These are phyloP conservation scores for Oryzias celebensis DNA, from an alignment of 2,113 vertebrate genomes.

Conservation along the genomic window DNA sequence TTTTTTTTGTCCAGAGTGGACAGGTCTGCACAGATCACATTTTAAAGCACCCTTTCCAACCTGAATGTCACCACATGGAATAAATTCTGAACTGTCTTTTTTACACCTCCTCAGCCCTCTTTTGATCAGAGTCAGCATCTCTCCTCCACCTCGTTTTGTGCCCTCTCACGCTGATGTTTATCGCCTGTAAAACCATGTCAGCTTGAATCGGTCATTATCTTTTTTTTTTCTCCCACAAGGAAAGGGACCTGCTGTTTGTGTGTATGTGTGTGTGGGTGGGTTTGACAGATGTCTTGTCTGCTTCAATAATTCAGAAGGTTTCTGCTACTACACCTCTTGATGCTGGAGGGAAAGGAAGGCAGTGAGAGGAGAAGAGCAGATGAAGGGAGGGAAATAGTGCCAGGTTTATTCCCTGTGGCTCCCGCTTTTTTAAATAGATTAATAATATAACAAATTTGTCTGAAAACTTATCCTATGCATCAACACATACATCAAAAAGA, in stretches of 20 bases:
- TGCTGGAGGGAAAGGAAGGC: conserved; percentile 30
- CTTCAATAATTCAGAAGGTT: conserved; percentile 74
- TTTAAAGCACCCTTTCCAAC: conserved; percentile 17
- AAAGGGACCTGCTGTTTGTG: conserved; percentile 30
- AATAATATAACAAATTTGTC: neutral
- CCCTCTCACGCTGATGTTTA: conserved; percentile 54
- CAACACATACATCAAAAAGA: no score
- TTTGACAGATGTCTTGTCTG: conserved; percentile 63
- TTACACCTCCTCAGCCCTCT: conserved; percentile 22
- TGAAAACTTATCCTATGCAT: conserved; percentile 4
- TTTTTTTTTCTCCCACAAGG: conserved; percentile 49
- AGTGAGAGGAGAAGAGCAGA: neutral
- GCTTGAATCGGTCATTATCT: conserved; percentile 72
- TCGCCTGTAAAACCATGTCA: conserved; percentile 65
- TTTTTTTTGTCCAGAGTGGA: conserved; percentile 25
- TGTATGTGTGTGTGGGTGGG: conserved; percentile 49
- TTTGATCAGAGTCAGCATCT: conserved; percentile 43
- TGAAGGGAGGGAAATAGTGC: conserved; percentile 5
- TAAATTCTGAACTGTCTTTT: conserved; percentile 36
- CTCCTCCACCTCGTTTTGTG: conserved; percentile 6
- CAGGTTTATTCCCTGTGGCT: conserved; percentile 35
- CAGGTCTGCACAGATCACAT: conserved; percentile 4
- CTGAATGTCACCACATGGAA: conserved; percentile 20
- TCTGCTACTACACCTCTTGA: conserved; percentile 52
- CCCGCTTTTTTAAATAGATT: conserved; percentile 30